Conservation (phyloP, 2,797 vertebrate genomes). For the Rhabdophis nuchalis region DNA sequence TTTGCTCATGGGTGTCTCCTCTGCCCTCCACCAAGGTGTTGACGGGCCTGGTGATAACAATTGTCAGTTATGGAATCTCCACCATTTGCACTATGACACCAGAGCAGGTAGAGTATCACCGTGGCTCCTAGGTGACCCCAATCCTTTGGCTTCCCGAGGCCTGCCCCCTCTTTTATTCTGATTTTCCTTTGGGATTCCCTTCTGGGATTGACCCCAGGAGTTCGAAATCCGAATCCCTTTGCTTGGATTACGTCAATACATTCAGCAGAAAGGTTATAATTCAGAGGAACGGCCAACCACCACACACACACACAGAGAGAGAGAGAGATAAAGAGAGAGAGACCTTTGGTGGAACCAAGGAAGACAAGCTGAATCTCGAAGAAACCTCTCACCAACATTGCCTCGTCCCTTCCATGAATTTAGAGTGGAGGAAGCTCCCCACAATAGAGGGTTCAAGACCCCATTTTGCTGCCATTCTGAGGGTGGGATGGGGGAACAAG, state of each 20-base stretch:
- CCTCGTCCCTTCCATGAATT: background rate
- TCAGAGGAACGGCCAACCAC: background rate
- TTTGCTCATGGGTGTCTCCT: background rate
- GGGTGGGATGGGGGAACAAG: no score
- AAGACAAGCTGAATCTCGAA: background rate
- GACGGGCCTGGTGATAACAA: background rate
- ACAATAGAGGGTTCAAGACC: background rate
- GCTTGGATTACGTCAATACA: background rate
- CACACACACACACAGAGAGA: background rate
- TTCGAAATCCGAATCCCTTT: background rate
- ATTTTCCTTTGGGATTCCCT: background rate
- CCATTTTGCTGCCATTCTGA: background rate
- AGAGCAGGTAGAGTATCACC: background rate
- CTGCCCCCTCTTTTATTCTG: background rate
- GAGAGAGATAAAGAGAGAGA: background rate
- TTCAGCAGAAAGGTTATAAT: background rate
- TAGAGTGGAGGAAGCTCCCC: background rate
- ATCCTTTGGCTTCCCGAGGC: background rate
- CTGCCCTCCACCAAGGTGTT: background rate
- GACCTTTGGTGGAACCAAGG: background rate
- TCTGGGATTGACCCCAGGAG: background rate
- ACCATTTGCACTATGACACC: background rate
- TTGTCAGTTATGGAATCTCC: background rate
- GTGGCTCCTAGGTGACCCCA: background rate
- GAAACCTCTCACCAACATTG: no score